Evolutionary conservation across 1,140 invertebrate species (phyloP).

Genomic region (Papilio aristodemus): DNA sequence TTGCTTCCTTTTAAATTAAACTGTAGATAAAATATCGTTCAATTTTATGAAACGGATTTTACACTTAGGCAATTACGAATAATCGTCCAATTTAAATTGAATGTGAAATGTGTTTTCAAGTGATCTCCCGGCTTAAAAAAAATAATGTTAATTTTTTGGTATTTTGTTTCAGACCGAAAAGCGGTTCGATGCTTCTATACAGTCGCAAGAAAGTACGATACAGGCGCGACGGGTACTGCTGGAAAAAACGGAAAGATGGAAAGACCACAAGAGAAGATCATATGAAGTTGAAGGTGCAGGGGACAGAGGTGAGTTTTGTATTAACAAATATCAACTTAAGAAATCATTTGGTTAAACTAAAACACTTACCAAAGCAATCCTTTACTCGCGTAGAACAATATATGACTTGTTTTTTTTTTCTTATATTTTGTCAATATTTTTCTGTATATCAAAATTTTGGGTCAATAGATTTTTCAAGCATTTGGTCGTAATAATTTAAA

Average conservation of each 20-base stretch:
- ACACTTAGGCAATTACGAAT: neutral
- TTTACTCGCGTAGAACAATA: neutral
- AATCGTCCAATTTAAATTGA: no score
- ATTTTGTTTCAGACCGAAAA: constrained; percentile 89
- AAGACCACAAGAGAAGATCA: constrained; percentile 99
- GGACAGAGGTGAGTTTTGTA: constrained; percentile 88
- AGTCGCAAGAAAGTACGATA: constrained; percentile 97
- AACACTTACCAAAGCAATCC: neutral
- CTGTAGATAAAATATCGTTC: constrained; percentile 12
- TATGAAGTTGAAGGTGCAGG: constrained; percentile 99
- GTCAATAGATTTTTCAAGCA: no score
- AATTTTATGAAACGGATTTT: neutral
- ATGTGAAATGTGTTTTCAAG: no score
- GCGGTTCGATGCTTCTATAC: constrained; percentile 98
- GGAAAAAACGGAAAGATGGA: constrained; percentile 99
- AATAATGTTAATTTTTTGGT: constrained; percentile 15
- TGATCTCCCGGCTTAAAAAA: no score
- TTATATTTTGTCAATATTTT: no score
- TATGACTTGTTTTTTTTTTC: no score
- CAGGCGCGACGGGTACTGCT: constrained; percentile 97
- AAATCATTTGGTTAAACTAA: neutral
- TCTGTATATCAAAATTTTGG: no score
- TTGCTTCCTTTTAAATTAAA: constrained; percentile 25
- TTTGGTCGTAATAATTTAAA: no score
- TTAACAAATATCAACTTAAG: neutral